These are phyloP conservation scores for Oscheius sp. DNA, from an alignment of 2,888 invertebrate genomes.

Conservation along the genomic window DNA sequence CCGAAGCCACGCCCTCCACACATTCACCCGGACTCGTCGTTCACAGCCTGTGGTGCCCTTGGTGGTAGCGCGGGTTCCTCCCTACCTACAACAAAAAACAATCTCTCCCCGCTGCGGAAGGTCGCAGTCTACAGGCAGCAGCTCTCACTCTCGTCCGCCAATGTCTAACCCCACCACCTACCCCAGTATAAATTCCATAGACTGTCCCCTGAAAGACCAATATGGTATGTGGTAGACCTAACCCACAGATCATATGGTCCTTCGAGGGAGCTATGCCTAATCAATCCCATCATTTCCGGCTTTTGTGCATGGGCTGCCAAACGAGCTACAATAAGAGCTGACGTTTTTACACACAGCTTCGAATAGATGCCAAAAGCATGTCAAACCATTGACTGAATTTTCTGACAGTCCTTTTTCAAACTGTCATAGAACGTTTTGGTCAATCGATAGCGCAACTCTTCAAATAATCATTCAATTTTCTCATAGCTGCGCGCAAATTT, in stretches of 20 bases:
- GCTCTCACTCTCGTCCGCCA: slow-evolving; percentile 11
- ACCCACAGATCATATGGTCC: slow-evolving; percentile 34
- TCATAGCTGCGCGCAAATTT: no score
- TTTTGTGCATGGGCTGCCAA: no score
- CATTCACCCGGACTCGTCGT: slow-evolving; percentile 34
- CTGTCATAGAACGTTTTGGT: no score
- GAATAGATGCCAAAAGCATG: no score
- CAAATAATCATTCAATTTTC: no score
- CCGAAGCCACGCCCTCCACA: slow-evolving; percentile 30
- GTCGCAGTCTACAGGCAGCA: slow-evolving; percentile 2
- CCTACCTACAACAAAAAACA: slow-evolving; percentile 11
- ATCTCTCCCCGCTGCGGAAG: slow-evolving; percentile 24
- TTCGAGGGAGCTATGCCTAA: slow-evolving; percentile 12
- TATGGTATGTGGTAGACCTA: slow-evolving; percentile 27
- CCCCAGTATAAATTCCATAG: background rate
- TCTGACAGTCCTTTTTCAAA: no score
- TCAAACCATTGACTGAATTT: no score
- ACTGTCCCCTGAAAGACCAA: slow-evolving; percentile 32
- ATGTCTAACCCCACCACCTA: background rate
- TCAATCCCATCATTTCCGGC: no score
- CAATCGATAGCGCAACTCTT: no score
- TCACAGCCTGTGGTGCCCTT: slow-evolving; percentile 36
- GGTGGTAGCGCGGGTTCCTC: slow-evolving; percentile 18
- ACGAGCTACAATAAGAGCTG: no score
- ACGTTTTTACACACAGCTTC: no score